Percentiles rank a stretch among this genome's conserved stretches.
Evolutionary conservation across 2,113 vertebrate species (phyloP).

Genomic region (Pimephales promelas): DNA sequence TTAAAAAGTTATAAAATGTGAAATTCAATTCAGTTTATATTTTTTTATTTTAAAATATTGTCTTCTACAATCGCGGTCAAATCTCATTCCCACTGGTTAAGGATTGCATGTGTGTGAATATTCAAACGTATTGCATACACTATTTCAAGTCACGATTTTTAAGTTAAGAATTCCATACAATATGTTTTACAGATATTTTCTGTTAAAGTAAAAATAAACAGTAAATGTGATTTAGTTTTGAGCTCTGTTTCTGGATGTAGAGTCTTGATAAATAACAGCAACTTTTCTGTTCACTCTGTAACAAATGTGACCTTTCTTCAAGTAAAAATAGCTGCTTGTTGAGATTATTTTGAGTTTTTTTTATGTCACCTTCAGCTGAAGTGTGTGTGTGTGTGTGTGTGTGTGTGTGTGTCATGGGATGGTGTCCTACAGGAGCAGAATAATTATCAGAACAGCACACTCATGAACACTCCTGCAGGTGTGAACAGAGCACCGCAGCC

Average conservation of each 20-base stretch:
- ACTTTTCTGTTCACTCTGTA: neutral
- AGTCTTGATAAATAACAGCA: neutral
- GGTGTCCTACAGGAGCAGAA: slow-evolving; percentile 61
- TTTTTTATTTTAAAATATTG: no score
- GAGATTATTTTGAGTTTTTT: slow-evolving; percentile 19
- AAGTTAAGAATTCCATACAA: neutral
- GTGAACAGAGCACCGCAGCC: slow-evolving; percentile 57
- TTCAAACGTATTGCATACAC: no score
- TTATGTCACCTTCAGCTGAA: slow-evolving; percentile 46
- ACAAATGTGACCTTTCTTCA: neutral
- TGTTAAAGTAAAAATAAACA: neutral
- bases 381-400: neutral
- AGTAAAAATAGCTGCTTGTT: slow-evolving; percentile 45
- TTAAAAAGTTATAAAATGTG: no score
- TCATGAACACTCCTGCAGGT: slow-evolving; percentile 54
- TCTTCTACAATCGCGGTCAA: no score
- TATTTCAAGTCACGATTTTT: neutral
- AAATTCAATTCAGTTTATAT: no score
- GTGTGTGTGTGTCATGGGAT: neutral
- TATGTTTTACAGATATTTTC: neutral
- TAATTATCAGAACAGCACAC: slow-evolving; percentile 63
- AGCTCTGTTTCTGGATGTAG: neutral
- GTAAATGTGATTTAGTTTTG: neutral
- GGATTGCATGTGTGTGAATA: no score
- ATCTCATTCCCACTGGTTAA: no score